These are phyloP conservation scores for Ptiloglossa arizonensis DNA, from an alignment of 1,140 invertebrate species.

Conservation along the genomic window DNA sequence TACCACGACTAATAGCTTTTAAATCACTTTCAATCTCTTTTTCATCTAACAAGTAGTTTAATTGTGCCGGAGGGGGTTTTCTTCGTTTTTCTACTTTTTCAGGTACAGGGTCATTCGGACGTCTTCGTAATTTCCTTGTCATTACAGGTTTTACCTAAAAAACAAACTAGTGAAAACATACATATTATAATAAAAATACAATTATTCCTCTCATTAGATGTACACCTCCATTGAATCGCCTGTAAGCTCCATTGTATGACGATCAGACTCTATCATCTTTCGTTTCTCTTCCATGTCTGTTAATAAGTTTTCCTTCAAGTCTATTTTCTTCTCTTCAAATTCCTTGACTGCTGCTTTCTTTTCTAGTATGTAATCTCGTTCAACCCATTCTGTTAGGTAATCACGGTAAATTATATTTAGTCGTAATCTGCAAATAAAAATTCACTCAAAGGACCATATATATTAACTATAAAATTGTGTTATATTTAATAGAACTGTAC, in stretches of 20 bases:
- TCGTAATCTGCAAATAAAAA: slow-evolving; percentile 82
- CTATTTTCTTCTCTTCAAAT: slow-evolving; percentile 97
- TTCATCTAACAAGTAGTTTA: slow-evolving; percentile 94
- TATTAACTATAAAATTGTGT: neutral
- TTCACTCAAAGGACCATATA: neutral
- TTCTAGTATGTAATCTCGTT: slow-evolving; percentile 93
- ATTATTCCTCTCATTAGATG: neutral
- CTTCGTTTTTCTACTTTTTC: slow-evolving; percentile 89
- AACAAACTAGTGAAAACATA: neutral
- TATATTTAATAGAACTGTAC: slow-evolving; percentile 44
- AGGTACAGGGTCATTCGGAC: slow-evolving; percentile 96
- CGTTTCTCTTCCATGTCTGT: slow-evolving; percentile 96
- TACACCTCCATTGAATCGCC: slow-evolving; percentile 91
- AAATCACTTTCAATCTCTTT: slow-evolving; percentile 94
- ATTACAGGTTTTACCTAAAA: slow-evolving; percentile 87
- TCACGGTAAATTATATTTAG: slow-evolving; percentile 93
- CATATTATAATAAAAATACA: neutral
- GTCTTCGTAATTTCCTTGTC: slow-evolving; percentile 93
- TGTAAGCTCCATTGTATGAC: slow-evolving; percentile 93
- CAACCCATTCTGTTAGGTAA: slow-evolving; percentile 92
- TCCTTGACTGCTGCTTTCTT: slow-evolving; percentile 94
- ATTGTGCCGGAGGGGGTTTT: slow-evolving; percentile 91
- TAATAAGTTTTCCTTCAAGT: slow-evolving; percentile 94
- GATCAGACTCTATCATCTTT: slow-evolving; percentile 93
- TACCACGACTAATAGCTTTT: slow-evolving; percentile 89